Evolutionary conservation across 2,888 invertebrate species (phyloP), one percentile per base, ranked within the genome.

Genomic region (Hylaea fasciaria): DNA sequence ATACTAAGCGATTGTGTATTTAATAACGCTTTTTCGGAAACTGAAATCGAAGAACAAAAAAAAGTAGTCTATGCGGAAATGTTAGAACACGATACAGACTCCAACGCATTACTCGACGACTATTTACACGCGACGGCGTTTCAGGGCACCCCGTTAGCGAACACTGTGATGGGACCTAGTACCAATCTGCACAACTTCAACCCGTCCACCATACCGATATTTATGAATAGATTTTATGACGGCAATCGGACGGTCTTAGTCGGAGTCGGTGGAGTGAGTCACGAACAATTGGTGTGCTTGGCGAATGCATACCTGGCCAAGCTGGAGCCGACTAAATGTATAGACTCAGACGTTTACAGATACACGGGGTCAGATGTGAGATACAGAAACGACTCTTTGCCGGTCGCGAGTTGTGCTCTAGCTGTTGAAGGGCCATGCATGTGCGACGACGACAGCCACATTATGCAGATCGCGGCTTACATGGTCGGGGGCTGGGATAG

Each of bases 1-100:
- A 97, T 99, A 71, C 93, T 99, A 54, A 94, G 97, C 0, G 99
- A 99, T 78, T 99, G 99, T 78, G 94, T 99, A 17, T 97, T 97
- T 80, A 98, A 98, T 87, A 94, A 66, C 93, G 94, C 77, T 92
- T 94, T 77, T 63, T 70, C 68, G 5, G 50, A 58, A 0, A 17
- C 65, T 0, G 88, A 89, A 50, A 81, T 93, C 2, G 81, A 82
- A n/a, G 39, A 54, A 0, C 86, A 92, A 62, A 91, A 88, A 65
- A 57, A 66, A 9, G 56, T 79, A 0, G 82, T 93, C 0, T 83
- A 83, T 48, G 35, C 70, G 0, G 89, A 93, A 68, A 86, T 93
- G 79, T 35, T 72, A 2, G 75, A 85, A 28, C 81, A 87, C 43
- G 92, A 93, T 52, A 69, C 57, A 0, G 74, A 88, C 41, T 55